phyloP scores from a whole-genome alignment of 2,888 invertebrate species.

The Allacma fusca region DNA sequence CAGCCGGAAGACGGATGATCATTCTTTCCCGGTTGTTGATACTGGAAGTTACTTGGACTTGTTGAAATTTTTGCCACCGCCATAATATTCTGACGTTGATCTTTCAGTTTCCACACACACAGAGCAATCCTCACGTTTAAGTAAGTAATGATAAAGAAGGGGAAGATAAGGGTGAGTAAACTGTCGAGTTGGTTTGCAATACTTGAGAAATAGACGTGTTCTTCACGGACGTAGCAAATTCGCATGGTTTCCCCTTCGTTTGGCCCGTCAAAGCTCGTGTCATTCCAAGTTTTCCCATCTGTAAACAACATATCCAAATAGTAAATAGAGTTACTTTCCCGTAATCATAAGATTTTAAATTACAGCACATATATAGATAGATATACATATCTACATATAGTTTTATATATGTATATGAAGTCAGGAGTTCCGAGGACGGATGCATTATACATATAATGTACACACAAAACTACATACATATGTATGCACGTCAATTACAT shows the following conservation, averaged over 20 bases:
- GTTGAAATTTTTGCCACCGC: conserved; percentile 45
- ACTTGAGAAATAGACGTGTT: conserved; percentile 69
- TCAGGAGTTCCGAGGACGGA: too few relatives aligned
- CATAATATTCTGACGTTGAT: conserved; percentile 55
- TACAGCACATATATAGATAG: too few relatives aligned
- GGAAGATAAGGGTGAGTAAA: conserved; percentile 75
- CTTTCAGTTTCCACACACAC: conserved; percentile 70
- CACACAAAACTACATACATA: too few relatives aligned
- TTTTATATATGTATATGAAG: too few relatives aligned
- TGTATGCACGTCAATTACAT: too few relatives aligned
- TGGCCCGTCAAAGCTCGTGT: neutral
- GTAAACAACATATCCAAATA: neutral
- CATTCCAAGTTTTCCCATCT: conserved; percentile 4
- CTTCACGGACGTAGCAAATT: conserved; percentile 67
- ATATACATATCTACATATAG: too few relatives aligned
- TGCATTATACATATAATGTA: too few relatives aligned
- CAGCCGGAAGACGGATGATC: conserved; percentile 28
- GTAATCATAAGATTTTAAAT: too few relatives aligned
- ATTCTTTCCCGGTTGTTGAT: neutral
- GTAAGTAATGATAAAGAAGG: conserved; percentile 74
- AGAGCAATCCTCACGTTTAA: conserved; percentile 76
- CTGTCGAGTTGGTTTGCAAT: conserved; percentile 77
- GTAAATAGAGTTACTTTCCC: neutral
- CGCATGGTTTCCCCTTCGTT: conserved; percentile 19
- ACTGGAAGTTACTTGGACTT: neutral